These are phyloP conservation scores for Laupala kohalensis DNA, from an alignment of 1,140 invertebrate species.

Conservation along the genomic window DNA sequence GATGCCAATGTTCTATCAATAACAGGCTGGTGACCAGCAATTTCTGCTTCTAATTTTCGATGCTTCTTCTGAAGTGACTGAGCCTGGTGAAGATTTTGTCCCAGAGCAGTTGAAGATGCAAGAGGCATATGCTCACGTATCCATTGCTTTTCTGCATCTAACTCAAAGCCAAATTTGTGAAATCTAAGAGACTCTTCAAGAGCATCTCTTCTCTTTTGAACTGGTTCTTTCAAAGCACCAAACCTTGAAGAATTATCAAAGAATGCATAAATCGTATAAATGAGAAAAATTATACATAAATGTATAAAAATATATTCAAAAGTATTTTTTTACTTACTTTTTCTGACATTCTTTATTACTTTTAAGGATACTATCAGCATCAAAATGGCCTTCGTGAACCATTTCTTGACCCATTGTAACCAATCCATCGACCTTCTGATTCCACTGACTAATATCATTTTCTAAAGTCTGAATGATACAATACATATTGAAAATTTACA, in stretches of 20 bases:
- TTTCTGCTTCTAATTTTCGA: slow-evolving; percentile 77
- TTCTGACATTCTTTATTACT: slow-evolving; percentile 62
- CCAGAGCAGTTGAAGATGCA: slow-evolving; percentile 59
- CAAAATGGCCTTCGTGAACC: slow-evolving; percentile 86
- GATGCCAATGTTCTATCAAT: slow-evolving; percentile 67
- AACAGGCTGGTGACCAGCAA: slow-evolving; percentile 64
- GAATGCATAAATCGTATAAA: background rate
- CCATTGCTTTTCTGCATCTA: slow-evolving; percentile 90
- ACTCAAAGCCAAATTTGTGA: slow-evolving; percentile 89
- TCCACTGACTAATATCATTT: slow-evolving; percentile 63
- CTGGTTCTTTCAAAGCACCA: slow-evolving; percentile 45
- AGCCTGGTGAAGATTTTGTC: slow-evolving; percentile 78
- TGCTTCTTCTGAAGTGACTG: slow-evolving; percentile 89
- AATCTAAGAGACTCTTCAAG: slow-evolving; percentile 74
- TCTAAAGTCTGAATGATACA: slow-evolving; percentile 67
- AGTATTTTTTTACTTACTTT: slow-evolving; percentile 29
- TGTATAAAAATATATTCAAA: background rate
- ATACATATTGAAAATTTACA: slow-evolving; percentile 19
- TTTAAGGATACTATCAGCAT: slow-evolving; percentile 70
- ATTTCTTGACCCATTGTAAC: slow-evolving; percentile 72
- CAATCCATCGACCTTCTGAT: slow-evolving; percentile 61
- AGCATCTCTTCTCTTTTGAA: slow-evolving; percentile 50
- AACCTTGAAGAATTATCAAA: slow-evolving; percentile 30
- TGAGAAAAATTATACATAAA: background rate
- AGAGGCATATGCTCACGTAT: slow-evolving; percentile 77